These are phyloP conservation scores for Microcebus jonahi DNA, from an alignment of 2,113 vertebrate species.

Conservation along the genomic window DNA sequence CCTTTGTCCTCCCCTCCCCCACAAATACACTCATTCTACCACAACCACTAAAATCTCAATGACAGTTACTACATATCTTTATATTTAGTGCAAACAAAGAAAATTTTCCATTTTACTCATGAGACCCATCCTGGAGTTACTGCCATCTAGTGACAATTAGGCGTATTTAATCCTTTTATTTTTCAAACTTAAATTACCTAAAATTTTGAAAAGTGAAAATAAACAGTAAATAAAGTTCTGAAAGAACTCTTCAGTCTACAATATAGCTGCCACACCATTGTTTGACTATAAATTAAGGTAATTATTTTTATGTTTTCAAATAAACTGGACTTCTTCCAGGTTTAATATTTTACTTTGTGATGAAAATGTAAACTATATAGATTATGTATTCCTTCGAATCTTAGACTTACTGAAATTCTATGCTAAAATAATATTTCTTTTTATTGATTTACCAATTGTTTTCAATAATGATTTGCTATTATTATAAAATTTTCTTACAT, in stretches of 20 bases:
- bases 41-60: neutral
- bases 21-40: neutral
- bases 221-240: neutral
- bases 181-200: conserved; percentile 39
- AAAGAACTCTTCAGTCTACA: conserved; percentile 40
- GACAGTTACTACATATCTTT: neutral
- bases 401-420: conserved; percentile 21
- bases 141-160: conserved; percentile 82
- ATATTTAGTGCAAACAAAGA: conserved; percentile 40
- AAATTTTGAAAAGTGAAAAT: neutral
- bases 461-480: conserved; percentile 56
- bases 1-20: neutral
- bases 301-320: conserved; percentile 55
- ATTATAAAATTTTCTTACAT: conserved; percentile 60
- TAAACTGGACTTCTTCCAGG: neutral
- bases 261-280: neutral
- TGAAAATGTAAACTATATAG: conserved; percentile 7
- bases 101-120: conserved; percentile 55
- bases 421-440: conserved; percentile 42
- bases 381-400: conserved; percentile 27
- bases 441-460: conserved; percentile 49
- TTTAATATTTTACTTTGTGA: conserved; percentile 39
- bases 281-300: conserved; percentile 39
- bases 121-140: conserved; percentile 75
- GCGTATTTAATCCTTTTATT: conserved; percentile 76